Evolutionary conservation across 2,888 invertebrate genomes (phyloP).

Genomic region (Tenthredo scrophulariae): DNA sequence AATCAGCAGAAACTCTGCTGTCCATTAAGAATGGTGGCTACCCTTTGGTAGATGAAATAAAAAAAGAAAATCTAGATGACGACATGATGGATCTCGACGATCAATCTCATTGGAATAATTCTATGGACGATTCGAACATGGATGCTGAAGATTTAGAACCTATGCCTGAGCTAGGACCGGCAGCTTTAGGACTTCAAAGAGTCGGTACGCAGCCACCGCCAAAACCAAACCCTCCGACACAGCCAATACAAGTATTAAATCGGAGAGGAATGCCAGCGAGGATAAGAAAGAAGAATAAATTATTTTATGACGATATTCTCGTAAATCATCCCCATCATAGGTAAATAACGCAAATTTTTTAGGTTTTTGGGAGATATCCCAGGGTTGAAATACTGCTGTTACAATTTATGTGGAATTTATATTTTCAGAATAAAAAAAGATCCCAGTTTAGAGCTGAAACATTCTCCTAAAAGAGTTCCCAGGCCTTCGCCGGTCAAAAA

Average conservation of each 20-base stretch:
- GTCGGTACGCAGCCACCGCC: constrained; percentile 89
- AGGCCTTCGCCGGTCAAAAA: constrained; percentile 81
- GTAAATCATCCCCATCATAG: constrained; percentile 89
- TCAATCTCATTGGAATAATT: constrained; percentile 71
- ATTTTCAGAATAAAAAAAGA: constrained; percentile 74
- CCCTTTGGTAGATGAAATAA: constrained; percentile 69
- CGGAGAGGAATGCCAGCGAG: constrained; percentile 94
- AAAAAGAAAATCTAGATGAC: constrained; percentile 67
- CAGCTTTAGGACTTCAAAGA: constrained; percentile 89
- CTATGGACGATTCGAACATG: constrained; percentile 68
- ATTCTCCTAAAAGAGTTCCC: constrained; percentile 85
- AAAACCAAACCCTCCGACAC: constrained; percentile 84
- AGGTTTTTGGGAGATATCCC: background rate
- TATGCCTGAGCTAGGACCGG: constrained; percentile 86
- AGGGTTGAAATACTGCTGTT: background rate
- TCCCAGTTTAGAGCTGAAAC: constrained; percentile 70
- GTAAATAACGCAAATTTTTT: constrained; percentile 65
- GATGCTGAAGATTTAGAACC: constrained; percentile 85
- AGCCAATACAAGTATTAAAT: constrained; percentile 90
- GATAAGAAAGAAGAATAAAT: constrained; percentile 92
- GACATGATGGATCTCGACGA: constrained; percentile 81
- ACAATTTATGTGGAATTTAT: constrained; percentile 26
- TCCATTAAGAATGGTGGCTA: constrained; percentile 81
- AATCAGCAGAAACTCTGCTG: constrained; percentile 80
- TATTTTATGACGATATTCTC: constrained; percentile 94